A percentile compares a stretch with the other conserved stretches of the same genome.
Conservation (phyloP, 2,888 invertebrate genomes). For the Cantharis rufa region DNA sequence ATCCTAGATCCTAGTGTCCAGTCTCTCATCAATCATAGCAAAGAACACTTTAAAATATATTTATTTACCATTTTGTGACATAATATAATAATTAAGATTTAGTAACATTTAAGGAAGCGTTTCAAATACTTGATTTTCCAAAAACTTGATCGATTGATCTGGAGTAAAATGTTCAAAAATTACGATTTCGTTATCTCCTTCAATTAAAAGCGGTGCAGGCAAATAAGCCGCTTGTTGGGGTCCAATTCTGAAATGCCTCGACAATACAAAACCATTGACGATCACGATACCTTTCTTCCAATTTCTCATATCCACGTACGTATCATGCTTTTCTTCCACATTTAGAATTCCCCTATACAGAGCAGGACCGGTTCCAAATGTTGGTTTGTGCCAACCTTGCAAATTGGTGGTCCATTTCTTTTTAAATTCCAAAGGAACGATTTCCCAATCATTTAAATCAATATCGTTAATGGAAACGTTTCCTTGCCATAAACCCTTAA, state of each 20-base stretch:
- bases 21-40: too few species aligned
- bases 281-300: slow-evolving; percentile 89
- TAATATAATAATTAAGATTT: too few species aligned
- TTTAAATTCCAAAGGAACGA: slow-evolving; percentile 58
- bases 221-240: slow-evolving; percentile 82
- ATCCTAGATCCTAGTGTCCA: too few species aligned
- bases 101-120: background rate
- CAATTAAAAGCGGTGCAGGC: slow-evolving; percentile 71
- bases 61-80: too few species aligned
- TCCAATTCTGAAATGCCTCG: slow-evolving; percentile 82
- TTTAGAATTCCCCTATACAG: slow-evolving; percentile 61
- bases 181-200: slow-evolving; percentile 51
- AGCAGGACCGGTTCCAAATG: slow-evolving; percentile 57
- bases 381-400: slow-evolving; percentile 47
- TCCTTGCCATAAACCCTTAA: slow-evolving; percentile 54
- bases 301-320: slow-evolving; percentile 73
- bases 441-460: slow-evolving; percentile 53
- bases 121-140: slow-evolving; percentile 29
- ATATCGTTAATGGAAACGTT: slow-evolving; percentile 54
- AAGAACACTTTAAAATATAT: too few species aligned
- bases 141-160: slow-evolving; percentile 35
- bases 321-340: slow-evolving; percentile 65
- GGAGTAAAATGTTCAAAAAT: slow-evolving; percentile 46
- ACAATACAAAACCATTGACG: slow-evolving; percentile 84
- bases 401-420: slow-evolving; percentile 51